phyloP scores from a whole-genome alignment of 2,888 invertebrate genomes.

The Drosophila fungiperda region DNA sequence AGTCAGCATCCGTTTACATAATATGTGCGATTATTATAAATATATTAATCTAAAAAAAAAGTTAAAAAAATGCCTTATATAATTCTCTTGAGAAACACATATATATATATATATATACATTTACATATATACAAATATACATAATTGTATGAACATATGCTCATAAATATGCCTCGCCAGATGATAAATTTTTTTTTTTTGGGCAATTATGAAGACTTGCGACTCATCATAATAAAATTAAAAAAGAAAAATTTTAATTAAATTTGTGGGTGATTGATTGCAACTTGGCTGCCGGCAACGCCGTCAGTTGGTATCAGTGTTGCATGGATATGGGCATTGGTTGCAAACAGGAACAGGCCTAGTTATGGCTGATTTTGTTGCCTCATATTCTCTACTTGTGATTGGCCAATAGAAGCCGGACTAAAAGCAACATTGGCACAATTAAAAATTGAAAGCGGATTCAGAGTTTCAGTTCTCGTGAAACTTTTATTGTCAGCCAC shows the following conservation, averaged over 20 bases:
- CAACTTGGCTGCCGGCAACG: slow-evolving; percentile 54
- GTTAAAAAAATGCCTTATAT: no score
- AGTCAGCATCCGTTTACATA: neutral
- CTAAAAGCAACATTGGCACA: slow-evolving; percentile 61
- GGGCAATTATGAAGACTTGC: slow-evolving; percentile 14
- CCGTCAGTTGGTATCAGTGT: neutral
- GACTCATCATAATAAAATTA: slow-evolving; percentile 50
- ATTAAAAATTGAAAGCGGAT: slow-evolving; percentile 74
- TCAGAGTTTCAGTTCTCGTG: slow-evolving; percentile 63
- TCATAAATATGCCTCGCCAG: neutral
- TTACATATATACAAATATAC: neutral
- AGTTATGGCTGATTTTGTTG: slow-evolving; percentile 51
- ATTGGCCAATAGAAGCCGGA: slow-evolving; percentile 57
- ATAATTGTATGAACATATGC: neutral
- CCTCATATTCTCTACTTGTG: slow-evolving; percentile 50
- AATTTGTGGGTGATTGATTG: slow-evolving; percentile 75
- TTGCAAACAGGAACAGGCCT: slow-evolving; percentile 28
- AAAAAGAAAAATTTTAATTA: slow-evolving; percentile 63
- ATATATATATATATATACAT: neutral
- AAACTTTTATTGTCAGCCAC: slow-evolving; percentile 59
- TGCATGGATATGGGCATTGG: neutral
- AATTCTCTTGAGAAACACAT: neutral
- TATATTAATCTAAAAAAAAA: neutral
- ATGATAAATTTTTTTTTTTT: neutral
- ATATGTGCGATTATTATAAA: neutral